phyloP scores from a whole-genome alignment of 2,888 invertebrate genomes.

The Platynereis dumerilii region DNA sequence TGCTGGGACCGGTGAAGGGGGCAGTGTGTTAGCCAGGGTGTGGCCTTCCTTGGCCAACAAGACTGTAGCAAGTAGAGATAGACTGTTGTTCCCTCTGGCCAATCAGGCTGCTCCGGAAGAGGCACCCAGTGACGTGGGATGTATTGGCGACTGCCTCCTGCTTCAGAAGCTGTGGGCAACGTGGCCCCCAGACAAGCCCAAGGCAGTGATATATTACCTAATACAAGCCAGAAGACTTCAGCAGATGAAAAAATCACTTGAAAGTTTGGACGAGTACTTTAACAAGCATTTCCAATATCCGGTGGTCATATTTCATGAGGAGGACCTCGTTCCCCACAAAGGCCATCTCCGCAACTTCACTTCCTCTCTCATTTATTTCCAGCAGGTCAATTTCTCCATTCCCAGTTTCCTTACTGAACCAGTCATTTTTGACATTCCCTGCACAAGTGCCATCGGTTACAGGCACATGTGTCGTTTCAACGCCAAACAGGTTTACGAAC shows the following conservation, averaged over 20 bases:
- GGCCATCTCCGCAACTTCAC: constrained; percentile 14
- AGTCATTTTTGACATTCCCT: constrained; percentile 22
- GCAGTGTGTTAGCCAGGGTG: too few relatives aligned
- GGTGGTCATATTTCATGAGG: constrained; percentile 39
- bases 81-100: too few relatives aligned
- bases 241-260: constrained; percentile 16
- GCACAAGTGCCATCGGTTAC: constrained; percentile 32
- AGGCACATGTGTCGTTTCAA: constrained; percentile 42
- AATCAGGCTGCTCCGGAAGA: too few relatives aligned
- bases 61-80: too few relatives aligned
- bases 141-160: constrained; percentile 14
- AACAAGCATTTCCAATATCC: constrained; percentile 35
- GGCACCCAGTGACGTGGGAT: too few relatives aligned
- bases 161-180: constrained; percentile 13
- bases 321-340: constrained; percentile 13
- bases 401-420: constrained; percentile 31
- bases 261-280: constrained; percentile 30
- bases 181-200: constrained; percentile 36
- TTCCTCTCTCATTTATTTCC: constrained; percentile 31
- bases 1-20: too few relatives aligned
- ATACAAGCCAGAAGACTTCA: constrained; percentile 22
- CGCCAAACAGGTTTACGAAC: constrained; percentile 33
- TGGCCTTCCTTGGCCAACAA: too few relatives aligned
- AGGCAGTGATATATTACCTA: constrained; percentile 32
- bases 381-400: constrained; percentile 26